Evolutionary conservation across 2,113 vertebrate species (phyloP).

Genomic region (Bubo scandiacus): DNA sequence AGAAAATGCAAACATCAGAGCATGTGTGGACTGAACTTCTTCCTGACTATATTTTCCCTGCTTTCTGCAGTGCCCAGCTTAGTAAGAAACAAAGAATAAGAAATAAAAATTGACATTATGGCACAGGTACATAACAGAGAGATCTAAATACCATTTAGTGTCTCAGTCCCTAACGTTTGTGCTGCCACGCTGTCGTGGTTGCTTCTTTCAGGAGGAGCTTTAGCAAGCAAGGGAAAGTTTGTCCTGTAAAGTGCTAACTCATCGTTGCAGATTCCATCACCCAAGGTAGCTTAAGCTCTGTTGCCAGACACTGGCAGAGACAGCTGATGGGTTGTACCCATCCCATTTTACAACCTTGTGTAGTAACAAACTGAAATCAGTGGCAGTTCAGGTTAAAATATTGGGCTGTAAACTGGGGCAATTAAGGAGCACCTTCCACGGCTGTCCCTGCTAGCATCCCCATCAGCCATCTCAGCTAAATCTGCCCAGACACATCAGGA

Average conservation of each 20-base stretch:
- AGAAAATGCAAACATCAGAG: conserved; percentile 35
- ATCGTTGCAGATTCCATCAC: not conserved
- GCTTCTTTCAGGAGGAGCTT: not conserved
- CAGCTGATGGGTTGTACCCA: not conserved
- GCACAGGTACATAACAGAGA: not conserved
- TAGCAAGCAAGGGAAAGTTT: not conserved
- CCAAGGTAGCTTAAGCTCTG: not conserved
- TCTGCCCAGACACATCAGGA: not conserved
- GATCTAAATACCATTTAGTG: not conserved
- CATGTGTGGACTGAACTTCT: not conserved
- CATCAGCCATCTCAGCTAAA: not conserved
- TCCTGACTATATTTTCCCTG: not conserved
- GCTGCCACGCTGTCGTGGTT: not conserved
- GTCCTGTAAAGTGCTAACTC: not conserved
- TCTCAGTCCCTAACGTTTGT: not conserved
- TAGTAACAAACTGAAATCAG: not conserved
- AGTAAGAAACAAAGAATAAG: not conserved
- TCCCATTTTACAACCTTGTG: not conserved
- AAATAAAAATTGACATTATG: not conserved
- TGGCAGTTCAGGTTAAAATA: not conserved
- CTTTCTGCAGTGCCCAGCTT: not conserved
- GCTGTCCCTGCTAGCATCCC: not conserved
- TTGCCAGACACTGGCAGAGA: not conserved
- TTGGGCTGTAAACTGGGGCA: not conserved
- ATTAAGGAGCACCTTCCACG: not conserved